These are phyloP conservation scores for Elysia crispata DNA, from an alignment of 2,888 invertebrate species.

Conservation along the genomic window DNA sequence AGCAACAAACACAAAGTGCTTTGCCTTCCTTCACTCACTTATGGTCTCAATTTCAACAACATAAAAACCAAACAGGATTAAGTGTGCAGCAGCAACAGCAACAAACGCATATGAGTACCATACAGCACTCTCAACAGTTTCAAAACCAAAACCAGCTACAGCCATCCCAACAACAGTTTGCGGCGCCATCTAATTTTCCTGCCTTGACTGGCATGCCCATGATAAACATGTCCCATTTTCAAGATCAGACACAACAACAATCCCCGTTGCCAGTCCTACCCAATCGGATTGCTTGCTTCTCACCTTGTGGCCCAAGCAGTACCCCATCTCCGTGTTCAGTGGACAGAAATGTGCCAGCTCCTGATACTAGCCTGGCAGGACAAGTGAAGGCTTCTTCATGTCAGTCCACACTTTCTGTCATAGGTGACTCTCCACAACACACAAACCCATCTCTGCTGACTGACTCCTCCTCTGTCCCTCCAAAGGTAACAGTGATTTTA, in stretches of 20 bases:
- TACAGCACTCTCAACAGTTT: no score
- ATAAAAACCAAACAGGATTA: conserved; percentile 50
- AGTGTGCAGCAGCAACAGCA: conserved; percentile 63
- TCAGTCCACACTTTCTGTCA: no score
- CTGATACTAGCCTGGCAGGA: background rate
- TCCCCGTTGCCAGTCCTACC: conserved; percentile 20
- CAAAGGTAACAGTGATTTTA: conserved; percentile 46
- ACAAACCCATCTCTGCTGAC: conserved; percentile 2
- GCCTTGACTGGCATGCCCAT: conserved; percentile 40
- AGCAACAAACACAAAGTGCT: conserved; percentile 46
- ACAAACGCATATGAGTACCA: conserved; percentile 21
- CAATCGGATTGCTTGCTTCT: conserved; percentile 29
- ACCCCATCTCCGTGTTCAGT: background rate
- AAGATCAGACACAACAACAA: conserved; percentile 31
- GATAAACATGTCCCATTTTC: conserved; percentile 39
- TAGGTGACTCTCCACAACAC: no score
- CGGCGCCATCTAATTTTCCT: conserved; percentile 26
- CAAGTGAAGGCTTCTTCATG: background rate
- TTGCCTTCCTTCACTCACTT: conserved; percentile 69
- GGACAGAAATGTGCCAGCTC: background rate
- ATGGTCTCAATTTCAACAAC: conserved; percentile 57
- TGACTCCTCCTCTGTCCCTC: conserved; percentile 38
- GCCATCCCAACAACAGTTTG: conserved; percentile 33
- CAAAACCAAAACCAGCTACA: background rate
- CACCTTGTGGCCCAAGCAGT: background rate